Conservation (phyloP, 2,888 invertebrate species). For the Enchytraeus crypticus region DNA sequence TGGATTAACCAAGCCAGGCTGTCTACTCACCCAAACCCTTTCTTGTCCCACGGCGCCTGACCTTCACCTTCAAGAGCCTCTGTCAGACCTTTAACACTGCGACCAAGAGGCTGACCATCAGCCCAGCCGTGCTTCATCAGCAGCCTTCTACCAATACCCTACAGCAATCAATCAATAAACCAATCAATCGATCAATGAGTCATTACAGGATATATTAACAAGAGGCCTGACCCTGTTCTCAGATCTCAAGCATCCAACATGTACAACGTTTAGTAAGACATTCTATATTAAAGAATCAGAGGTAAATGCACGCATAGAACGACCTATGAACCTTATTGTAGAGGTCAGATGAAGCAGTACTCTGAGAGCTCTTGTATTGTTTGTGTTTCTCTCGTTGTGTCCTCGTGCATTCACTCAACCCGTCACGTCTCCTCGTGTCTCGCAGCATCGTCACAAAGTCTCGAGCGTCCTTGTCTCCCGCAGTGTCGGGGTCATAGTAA, state of each 20-base stretch:
- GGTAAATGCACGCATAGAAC: too few relatives aligned
- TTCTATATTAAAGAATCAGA: too few relatives aligned
- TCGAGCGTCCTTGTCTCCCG: slow-evolving; percentile 52
- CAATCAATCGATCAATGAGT: neutral
- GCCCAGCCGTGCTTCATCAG: slow-evolving; percentile 53
- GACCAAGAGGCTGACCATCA: slow-evolving; percentile 53
- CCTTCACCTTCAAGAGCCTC: slow-evolving; percentile 43
- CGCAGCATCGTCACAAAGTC: slow-evolving; percentile 50
- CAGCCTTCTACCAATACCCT: slow-evolving; percentile 50
- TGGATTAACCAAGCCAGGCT: too few relatives aligned
- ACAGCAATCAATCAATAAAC: slow-evolving; percentile 6
- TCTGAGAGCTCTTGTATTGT: neutral
- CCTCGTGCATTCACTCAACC: too few relatives aligned
- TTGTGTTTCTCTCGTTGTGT: too few relatives aligned
- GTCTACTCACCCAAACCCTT: slow-evolving; percentile 27
- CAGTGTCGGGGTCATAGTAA: slow-evolving; percentile 50
- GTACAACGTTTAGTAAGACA: too few relatives aligned
- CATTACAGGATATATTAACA: neutral
- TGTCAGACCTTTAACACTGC: slow-evolving; percentile 40
- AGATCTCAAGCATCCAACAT: too few relatives aligned
- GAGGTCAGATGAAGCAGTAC: too few relatives aligned
- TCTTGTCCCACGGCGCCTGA: slow-evolving; percentile 28
- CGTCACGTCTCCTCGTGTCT: slow-evolving; percentile 32
- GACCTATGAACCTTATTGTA: too few relatives aligned
- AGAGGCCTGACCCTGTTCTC: too few relatives aligned